Base-by-base conservation (phyloP, 2,888 invertebrate species). In the Protonemura montana region DNA sequence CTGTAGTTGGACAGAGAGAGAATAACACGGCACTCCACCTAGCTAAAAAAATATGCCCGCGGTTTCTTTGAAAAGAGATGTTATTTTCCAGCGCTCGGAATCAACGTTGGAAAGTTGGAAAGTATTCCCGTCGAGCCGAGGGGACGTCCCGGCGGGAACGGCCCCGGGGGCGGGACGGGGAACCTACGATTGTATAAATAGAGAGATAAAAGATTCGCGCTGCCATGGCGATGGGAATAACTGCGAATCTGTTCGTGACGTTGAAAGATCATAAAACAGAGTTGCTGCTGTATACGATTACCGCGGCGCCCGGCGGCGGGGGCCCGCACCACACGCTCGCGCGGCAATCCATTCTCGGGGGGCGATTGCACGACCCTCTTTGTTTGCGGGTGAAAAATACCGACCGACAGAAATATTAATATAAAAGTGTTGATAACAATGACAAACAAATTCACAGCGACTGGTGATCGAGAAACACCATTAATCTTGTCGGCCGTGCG, bases 131-230 rank as follows among this genome's bases (percentile, higher is more conserved):
- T 28, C 10, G 82, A n/a, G n/a, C n/a, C 77, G 77, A 13, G 6
- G 29, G 78, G 29, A 25, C 30, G n/a, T 82, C 25, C n/a, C 28
- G 16, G 2, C 30, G 29, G 78, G 28, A 30, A 30, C 28, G 82
- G 25, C 3, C 26, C 25, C 10, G 29, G 35, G 41, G 35, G 25
- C 0, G n/a, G 26, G 13, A 25, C 25, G 82, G 27, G 82, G 26
- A 82, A 82, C 25, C 41, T 30, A 81, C 29, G 81, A 27, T 41
- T 82, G 82, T 82, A 82, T 82, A 82, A 82, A 82, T 82, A 82
- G 41, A 82, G 82, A 41, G 35, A 35, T 82, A 82, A 82, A 82
- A 82, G 35, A 82, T 42, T 26, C 42, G n/a, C 16, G 59, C 59
- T 2, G 59, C 13, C 16, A 1, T 1, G 59, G 59, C 82, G 41